phyloP scores from a whole-genome alignment of 2,888 invertebrate genomes.

The Pyrrhia umbra region DNA sequence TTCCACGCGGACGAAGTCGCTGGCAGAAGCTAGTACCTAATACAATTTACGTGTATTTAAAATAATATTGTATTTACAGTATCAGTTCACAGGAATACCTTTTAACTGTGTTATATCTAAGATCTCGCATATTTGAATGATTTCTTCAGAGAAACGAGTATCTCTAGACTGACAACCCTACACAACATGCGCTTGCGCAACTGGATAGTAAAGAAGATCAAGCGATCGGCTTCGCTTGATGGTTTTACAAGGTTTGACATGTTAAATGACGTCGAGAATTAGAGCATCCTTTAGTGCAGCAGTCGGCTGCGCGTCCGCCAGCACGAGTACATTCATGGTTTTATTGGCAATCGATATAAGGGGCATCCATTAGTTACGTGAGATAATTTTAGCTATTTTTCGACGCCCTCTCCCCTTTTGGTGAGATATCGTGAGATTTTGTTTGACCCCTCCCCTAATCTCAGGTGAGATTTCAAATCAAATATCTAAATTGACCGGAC shows the following conservation, averaged over 20 bases:
- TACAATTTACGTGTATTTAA: too few species aligned
- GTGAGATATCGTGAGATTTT: too few species aligned
- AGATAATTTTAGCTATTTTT: too few species aligned
- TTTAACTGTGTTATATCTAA: too few species aligned
- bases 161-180: slow-evolving; percentile 37
- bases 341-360: slow-evolving; percentile 17
- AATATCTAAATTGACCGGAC: too few species aligned
- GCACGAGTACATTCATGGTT: slow-evolving; percentile 18
- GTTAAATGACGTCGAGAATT: slow-evolving; percentile 57
- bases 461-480: too few species aligned
- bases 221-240: slow-evolving; percentile 46
- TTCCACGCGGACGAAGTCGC: too few species aligned
- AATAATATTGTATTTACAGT: too few species aligned
- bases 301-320: not conserved
- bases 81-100: not conserved
- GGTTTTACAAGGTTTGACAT: slow-evolving; percentile 60
- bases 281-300: slow-evolving; percentile 33
- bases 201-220: slow-evolving; percentile 35
- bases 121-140: not conserved
- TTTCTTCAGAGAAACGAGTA: not conserved
- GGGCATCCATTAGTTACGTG: too few species aligned
- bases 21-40: too few species aligned
- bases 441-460: too few species aligned
- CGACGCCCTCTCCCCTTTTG: too few species aligned
- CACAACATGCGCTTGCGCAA: slow-evolving; percentile 19